phyloP scores from a whole-genome alignment of 2,113 vertebrate species.

The Anguilla rostrata region DNA sequence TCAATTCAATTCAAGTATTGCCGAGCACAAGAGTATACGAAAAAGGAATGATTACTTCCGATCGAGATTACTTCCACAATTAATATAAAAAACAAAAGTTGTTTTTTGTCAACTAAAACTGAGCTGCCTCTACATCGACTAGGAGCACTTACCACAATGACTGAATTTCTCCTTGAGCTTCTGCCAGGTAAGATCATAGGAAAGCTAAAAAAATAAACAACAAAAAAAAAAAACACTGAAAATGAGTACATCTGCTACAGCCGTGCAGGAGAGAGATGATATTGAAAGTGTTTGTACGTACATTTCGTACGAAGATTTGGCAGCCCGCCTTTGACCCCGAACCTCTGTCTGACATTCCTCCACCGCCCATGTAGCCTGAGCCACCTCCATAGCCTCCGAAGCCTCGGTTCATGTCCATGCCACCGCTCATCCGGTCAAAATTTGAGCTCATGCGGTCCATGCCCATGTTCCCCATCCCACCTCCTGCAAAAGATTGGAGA shows the following conservation, averaged over 20 bases:
- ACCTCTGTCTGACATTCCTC: slow-evolving; percentile 82
- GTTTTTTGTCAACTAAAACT: background rate
- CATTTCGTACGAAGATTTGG: slow-evolving; percentile 98
- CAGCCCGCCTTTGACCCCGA: slow-evolving; percentile 86
- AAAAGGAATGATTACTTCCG: no score
- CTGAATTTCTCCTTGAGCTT: slow-evolving; percentile 98
- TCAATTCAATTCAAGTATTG: no score
- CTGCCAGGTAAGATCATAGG: slow-evolving; percentile 98
- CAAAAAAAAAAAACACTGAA: slow-evolving; percentile 42
- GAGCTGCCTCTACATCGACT: background rate
- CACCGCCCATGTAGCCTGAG: slow-evolving; percentile 78
- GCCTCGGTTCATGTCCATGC: slow-evolving; percentile 85
- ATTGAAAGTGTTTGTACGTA: slow-evolving; percentile 62
- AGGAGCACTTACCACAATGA: slow-evolving; percentile 85
- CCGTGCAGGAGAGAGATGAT: background rate
- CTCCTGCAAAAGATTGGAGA: slow-evolving; percentile 51
- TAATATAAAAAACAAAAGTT: no score
- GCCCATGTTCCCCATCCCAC: slow-evolving; percentile 86
- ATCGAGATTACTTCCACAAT: no score
- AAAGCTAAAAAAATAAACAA: slow-evolving; percentile 80
- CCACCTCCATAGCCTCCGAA: slow-evolving; percentile 75
- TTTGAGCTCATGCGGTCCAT: slow-evolving; percentile 87
- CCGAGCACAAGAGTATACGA: no score
- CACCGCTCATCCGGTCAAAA: slow-evolving; percentile 88
- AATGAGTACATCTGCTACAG: background rate